These are phyloP conservation scores for Lordiphosa collinella DNA, from an alignment of 1,140 invertebrate species.

Conservation along the genomic window DNA sequence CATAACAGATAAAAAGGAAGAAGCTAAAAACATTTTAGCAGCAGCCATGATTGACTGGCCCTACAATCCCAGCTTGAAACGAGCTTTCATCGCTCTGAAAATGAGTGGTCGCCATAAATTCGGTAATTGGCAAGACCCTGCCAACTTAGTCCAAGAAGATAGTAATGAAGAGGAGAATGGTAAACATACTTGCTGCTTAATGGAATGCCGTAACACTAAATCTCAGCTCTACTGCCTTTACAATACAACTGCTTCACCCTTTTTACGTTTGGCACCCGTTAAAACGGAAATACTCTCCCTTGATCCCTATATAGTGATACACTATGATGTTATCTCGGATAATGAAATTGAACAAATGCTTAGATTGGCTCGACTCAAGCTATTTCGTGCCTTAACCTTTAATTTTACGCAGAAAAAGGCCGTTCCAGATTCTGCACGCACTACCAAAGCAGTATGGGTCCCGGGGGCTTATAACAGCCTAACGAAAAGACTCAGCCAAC, in stretches of 20 bases:
- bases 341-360: not conserved
- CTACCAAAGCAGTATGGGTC: not conserved
- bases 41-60: not conserved
- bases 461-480: no score
- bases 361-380: not conserved
- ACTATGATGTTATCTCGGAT: conserved; percentile 13
- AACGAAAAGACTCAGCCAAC: not conserved
- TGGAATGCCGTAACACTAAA: no score
- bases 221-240: conserved; percentile 22
- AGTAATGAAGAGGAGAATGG: no score
- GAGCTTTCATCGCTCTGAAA: not conserved
- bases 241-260: conserved; percentile 5
- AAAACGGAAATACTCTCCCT: conserved; percentile 27
- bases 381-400: not conserved
- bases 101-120: not conserved
- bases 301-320: conserved; percentile 12
- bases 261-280: conserved; percentile 18
- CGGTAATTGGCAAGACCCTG: not conserved
- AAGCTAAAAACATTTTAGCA: no score
- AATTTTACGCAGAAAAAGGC: not conserved
- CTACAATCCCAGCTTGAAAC: not conserved
- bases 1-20: no score
- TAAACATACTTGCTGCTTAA: no score
- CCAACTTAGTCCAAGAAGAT: no score
- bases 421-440: not conserved